Evolutionary conservation across 2,888 invertebrate genomes (phyloP).

Genomic region (Sepiola atlantica): DNA sequence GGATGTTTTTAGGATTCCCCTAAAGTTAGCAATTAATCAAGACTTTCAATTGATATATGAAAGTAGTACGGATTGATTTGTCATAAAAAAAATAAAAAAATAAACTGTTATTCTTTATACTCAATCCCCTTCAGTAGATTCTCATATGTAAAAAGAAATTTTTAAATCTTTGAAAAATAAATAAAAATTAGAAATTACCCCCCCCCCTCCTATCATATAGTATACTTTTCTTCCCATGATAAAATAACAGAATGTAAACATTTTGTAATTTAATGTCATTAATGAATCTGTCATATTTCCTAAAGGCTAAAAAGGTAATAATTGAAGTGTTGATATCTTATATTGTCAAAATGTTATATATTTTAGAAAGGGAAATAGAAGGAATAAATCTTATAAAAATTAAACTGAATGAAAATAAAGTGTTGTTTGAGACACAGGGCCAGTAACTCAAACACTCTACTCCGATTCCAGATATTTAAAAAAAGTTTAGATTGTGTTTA

Average conservation of each 20-base stretch:
- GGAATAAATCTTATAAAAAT: background rate
- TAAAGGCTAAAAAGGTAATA: background rate
- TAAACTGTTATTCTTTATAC: too few relatives aligned
- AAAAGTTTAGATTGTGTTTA: too few relatives aligned
- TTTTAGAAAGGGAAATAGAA: background rate
- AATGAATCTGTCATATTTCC: background rate
- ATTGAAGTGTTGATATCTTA: background rate
- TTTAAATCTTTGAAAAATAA: background rate
- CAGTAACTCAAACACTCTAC: too few relatives aligned
- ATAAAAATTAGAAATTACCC: background rate
- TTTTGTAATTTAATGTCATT: background rate
- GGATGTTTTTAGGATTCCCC: too few relatives aligned
- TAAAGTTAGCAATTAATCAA: too few relatives aligned
- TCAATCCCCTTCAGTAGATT: background rate
- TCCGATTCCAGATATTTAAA: too few relatives aligned
- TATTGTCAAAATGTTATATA: background rate
- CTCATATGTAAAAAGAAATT: background rate
- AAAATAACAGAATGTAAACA: background rate
- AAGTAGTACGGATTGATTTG: too few relatives aligned
- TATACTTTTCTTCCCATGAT: background rate
- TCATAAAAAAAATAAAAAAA: too few relatives aligned
- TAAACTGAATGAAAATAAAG: background rate
- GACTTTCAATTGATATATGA: too few relatives aligned
- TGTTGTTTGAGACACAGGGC: background rate
- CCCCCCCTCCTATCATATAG: too few relatives aligned